Conservation (phyloP, 1,140 invertebrate species). For the Leptonema lineaticorne region DNA sequence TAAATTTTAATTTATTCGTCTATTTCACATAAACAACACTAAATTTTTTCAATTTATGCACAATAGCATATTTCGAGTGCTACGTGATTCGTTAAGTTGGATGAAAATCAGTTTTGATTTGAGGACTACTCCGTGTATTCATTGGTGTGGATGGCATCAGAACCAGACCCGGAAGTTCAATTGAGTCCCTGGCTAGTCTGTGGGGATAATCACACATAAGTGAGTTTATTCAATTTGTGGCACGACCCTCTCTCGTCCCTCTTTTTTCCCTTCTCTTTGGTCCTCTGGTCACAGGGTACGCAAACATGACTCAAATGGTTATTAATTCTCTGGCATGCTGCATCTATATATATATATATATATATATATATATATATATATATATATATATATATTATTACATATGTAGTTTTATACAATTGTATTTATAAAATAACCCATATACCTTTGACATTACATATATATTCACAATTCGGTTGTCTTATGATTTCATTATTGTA, state of each 20-base stretch:
- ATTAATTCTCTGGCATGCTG: conserved; percentile 15
- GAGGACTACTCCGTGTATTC: background rate
- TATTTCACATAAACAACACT: too few species aligned
- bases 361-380: conserved; percentile 3
- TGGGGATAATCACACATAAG: conserved; percentile 26
- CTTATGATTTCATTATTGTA: too few species aligned
- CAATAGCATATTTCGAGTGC: too few species aligned
- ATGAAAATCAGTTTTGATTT: conserved; percentile 2
- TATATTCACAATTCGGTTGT: too few species aligned
- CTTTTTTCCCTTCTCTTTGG: background rate
- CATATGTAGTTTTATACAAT: too few species aligned
- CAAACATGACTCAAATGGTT: conserved; percentile 21
- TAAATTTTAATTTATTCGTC: too few species aligned
- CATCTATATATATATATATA: background rate
- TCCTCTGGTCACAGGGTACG: background rate
- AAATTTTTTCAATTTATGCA: too few species aligned
- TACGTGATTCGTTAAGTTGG: too few species aligned
- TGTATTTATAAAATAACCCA: too few species aligned
- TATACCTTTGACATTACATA: too few species aligned
- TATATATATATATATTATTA: background rate
- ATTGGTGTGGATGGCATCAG: background rate
- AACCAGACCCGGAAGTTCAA: conserved; percentile 21
- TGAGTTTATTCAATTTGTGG: conserved; percentile 26
- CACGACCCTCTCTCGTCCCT: conserved; percentile 3
- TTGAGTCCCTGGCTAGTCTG: conserved; percentile 21